Evolutionary conservation across 2,888 invertebrate species (phyloP), one percentile per base, ranked within the genome.

Genomic region (Boloria selene): DNA sequence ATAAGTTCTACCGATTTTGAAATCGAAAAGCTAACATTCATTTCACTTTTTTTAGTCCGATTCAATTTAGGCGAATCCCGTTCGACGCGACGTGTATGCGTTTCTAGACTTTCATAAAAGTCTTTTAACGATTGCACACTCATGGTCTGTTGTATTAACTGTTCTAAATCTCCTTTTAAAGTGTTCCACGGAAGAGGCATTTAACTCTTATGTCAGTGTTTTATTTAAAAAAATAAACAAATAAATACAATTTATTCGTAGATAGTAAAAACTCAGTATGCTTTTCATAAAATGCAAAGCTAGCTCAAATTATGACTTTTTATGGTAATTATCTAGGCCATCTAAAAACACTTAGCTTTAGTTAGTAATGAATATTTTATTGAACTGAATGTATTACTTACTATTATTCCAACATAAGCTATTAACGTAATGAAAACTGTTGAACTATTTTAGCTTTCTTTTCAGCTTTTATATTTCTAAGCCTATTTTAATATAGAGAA

Each of bases 1-100:
- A 60, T 67, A 67, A 67, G 64, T 65, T 70, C 49, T 49, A 53
- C 47, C 58, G n/a, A 50, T 52, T 64, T 64, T 64, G 52, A 52
- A 52, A 64, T 44, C 18, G 51, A 58, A 64, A 64, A 52, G 5
- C 56, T 26, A 22, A 45, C 56, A 44, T 58, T 50, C 26, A 38
- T 44, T 64, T 45, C 45, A 18, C 44, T 18, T 22, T 55, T 49
- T 56, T 56, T 56, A 59, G n/a, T 59, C 17, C 59, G 49, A 38
- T 59, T 63, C 16, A 42, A 18, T 50, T 50, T 44, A 63, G 56
- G 50, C 50, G 56, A 44, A 51, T 63, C 51, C 22, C 55, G n/a
- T n/a, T n/a, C n/a, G n/a, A n/a, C n/a, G n/a, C n/a, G n/a, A 26
- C 17, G 17, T 49, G 49, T 26, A 31, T 45, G 31, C n/a, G 59